Evolutionary conservation across 2,113 vertebrate species (phyloP).

Genomic region (Rhombomys opimus): DNA sequence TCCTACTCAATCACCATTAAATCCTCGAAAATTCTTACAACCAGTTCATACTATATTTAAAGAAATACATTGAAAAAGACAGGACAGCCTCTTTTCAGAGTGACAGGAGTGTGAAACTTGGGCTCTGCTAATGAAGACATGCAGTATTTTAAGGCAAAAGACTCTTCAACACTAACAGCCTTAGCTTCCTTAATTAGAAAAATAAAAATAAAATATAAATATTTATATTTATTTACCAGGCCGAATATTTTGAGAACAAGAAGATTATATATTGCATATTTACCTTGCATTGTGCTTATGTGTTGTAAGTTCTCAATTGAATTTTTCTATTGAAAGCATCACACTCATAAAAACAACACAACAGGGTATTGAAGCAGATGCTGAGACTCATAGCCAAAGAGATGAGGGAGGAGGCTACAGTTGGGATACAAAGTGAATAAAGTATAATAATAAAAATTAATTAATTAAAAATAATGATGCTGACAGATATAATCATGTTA

Average conservation of each 20-base stretch:
- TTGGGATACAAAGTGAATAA: too few relatives aligned
- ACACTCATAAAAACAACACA: background rate
- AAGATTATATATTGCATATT: background rate
- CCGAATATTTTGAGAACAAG: conserved; percentile 11
- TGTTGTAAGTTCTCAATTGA: background rate
- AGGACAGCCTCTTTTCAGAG: background rate
- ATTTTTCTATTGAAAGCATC: background rate
- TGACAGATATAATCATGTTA: background rate
- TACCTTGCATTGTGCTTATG: background rate
- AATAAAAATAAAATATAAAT: background rate
- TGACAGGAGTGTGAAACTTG: background rate
- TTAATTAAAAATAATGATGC: background rate
- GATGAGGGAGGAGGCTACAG: too few relatives aligned
- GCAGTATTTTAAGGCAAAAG: background rate
- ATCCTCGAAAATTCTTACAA: background rate
- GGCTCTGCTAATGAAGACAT: background rate
- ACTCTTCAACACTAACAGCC: background rate
- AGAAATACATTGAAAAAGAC: background rate
- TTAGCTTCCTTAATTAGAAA: background rate
- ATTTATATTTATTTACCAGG: background rate
- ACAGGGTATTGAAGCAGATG: too few relatives aligned
- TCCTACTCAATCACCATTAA: background rate
- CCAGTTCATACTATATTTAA: background rate
- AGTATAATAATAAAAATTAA: too few relatives aligned
- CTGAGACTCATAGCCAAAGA: too few relatives aligned